Percentiles rank a stretch among this genome's conserved stretches.
These are phyloP conservation scores for Cheilosia impressa DNA, from an alignment of 2,888 invertebrate genomes.

Conservation along the genomic window DNA sequence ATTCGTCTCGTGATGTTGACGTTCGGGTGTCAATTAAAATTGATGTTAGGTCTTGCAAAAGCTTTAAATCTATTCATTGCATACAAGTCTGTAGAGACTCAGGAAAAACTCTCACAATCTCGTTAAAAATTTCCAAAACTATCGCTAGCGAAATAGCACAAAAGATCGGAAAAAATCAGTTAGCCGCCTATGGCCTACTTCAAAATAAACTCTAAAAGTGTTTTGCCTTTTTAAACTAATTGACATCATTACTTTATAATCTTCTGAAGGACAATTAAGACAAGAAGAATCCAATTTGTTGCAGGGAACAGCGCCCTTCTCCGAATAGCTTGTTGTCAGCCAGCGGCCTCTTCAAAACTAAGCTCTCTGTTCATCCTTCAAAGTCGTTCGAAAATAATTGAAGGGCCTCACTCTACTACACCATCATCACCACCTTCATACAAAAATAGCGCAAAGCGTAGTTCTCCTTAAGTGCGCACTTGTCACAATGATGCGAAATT, in stretches of 20 bases:
- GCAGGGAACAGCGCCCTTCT: constrained; percentile 1
- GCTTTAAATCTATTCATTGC: no score
- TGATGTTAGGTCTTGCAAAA: no score
- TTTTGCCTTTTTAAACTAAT: not conserved
- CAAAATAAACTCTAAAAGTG: no score
- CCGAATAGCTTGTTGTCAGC: constrained; percentile 27
- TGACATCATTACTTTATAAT: constrained; percentile 30
- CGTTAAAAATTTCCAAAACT: no score
- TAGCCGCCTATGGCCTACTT: no score
- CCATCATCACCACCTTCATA: not conserved
- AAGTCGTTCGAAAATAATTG: constrained; percentile 49
- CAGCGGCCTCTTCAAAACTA: constrained; percentile 24
- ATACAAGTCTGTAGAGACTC: no score
- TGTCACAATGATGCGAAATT: constrained; percentile 58
- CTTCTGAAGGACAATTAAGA: constrained; percentile 37
- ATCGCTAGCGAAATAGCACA: no score
- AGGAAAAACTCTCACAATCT: no score
- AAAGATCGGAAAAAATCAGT: no score
- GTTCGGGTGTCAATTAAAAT: no score
- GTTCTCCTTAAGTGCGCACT: constrained; percentile 46
- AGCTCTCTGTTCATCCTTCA: constrained; percentile 27
- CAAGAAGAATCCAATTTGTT: constrained; percentile 54
- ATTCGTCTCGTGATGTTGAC: no score
- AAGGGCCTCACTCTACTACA: constrained; percentile 4
- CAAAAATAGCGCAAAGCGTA: constrained; percentile 10